Percentiles rank a stretch among this genome's conserved stretches.
Evolutionary conservation across 2,888 invertebrate species (phyloP).

Genomic region (Diadegma fenestrale): DNA sequence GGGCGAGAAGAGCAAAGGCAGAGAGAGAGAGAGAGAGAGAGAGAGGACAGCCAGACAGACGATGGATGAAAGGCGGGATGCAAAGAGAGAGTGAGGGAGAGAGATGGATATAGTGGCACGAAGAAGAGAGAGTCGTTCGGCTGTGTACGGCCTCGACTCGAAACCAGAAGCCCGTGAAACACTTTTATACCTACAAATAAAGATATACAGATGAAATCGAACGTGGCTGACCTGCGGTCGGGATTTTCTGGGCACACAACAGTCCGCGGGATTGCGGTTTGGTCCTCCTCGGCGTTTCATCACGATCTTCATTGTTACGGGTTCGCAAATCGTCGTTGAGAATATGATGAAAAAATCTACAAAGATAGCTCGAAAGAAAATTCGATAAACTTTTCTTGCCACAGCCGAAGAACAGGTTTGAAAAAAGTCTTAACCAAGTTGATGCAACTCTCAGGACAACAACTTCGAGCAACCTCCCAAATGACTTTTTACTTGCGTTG

Average conservation of each 20-base stretch:
- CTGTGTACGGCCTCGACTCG: conserved; percentile 27
- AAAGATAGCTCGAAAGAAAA: no score
- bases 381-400: no score
- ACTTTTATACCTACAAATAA: conserved; percentile 16
- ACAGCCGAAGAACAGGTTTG: no score
- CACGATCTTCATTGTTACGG: conserved; percentile 22
- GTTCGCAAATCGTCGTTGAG: not conserved
- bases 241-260: conserved; percentile 52
- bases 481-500: conserved; percentile 8
- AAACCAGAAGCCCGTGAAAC: conserved; percentile 47
- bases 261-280: conserved; percentile 53
- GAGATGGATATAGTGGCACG: not conserved
- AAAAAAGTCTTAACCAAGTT: not conserved
- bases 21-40: conserved; percentile 19
- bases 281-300: conserved; percentile 32
- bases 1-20: not conserved
- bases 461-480: not conserved
- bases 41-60: not conserved
- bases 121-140: conserved; percentile 21
- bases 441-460: not conserved
- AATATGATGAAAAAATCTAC: not conserved
- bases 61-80: not conserved
- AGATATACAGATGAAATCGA: conserved; percentile 9
- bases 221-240: conserved; percentile 50
- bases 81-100: not conserved